A percentile compares a stretch with the other conserved stretches of the same genome.
These are phyloP conservation scores for Augiades crinisus DNA, from an alignment of 2,888 invertebrate genomes.

Conservation along the genomic window DNA sequence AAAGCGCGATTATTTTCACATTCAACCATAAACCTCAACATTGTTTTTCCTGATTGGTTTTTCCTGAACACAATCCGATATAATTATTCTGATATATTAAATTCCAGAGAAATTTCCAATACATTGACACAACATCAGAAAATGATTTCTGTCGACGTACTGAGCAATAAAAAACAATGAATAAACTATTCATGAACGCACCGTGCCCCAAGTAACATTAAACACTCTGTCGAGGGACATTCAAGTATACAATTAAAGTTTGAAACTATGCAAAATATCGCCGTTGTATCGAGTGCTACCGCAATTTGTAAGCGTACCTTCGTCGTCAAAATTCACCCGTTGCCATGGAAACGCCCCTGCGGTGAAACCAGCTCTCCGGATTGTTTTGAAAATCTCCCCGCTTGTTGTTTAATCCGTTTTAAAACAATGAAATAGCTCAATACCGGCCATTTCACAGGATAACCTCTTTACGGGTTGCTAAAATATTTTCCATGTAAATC, in stretches of 20 bases:
- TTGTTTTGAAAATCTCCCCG: conserved; percentile 66
- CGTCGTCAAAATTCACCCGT: conserved; percentile 64
- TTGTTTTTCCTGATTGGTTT: too few species aligned
- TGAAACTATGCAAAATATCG: conserved; percentile 32
- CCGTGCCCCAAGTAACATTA: background rate
- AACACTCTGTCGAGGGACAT: background rate
- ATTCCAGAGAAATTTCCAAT: too few species aligned
- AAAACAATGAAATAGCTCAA: conserved; percentile 67
- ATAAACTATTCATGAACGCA: too few species aligned
- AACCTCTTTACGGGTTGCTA: conserved; percentile 42
- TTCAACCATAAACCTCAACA: too few species aligned
- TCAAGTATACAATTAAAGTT: conserved; percentile 7
- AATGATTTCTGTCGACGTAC: too few species aligned
- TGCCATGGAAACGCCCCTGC: conserved; percentile 72
- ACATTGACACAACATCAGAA: too few species aligned
- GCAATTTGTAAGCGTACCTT: conserved; percentile 62
- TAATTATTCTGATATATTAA: too few species aligned
- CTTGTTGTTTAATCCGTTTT: conserved; percentile 65
- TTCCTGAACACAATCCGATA: too few species aligned
- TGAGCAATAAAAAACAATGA: too few species aligned
- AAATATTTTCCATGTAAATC: conserved; percentile 48
- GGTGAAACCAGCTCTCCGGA: conserved; percentile 55
- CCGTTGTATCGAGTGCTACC: conserved; percentile 48
- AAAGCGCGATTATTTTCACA: too few species aligned
- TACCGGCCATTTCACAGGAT: conserved; percentile 39